Evolutionary conservation across 2,113 vertebrate genomes (phyloP).

Genomic region (Varanus komodoensis): DNA sequence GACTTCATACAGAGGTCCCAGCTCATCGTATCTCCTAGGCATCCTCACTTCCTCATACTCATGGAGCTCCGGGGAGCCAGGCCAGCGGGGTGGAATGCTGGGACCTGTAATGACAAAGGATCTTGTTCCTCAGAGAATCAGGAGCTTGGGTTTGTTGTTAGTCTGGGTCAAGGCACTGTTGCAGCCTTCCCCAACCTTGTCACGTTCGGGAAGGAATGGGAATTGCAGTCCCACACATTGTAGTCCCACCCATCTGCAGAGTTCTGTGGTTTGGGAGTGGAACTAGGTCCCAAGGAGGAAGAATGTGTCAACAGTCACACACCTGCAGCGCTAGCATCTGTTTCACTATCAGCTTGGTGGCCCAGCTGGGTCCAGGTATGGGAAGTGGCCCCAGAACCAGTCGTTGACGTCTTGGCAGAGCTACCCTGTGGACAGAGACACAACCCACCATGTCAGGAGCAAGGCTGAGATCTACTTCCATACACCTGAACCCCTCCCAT

Average conservation of each 20-base stretch:
- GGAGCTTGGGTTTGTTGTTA: background rate
- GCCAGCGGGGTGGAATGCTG: background rate
- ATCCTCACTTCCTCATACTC: conserved; percentile 74
- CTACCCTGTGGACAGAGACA: conserved; percentile 48
- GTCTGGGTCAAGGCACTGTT: background rate
- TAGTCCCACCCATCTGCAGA: too few species aligned
- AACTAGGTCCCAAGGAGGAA: background rate
- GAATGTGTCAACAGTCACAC: conserved; percentile 46
- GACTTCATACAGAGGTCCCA: conserved; percentile 31
- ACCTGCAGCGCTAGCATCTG: conserved; percentile 59
- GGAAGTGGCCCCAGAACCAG: conserved; percentile 79
- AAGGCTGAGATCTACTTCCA: background rate
- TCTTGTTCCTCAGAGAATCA: background rate
- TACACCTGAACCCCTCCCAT: background rate
- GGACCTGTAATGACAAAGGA: background rate
- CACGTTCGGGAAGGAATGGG: too few species aligned
- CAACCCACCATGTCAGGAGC: background rate
- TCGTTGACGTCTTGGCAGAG: conserved; percentile 83
- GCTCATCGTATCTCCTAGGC: conserved; percentile 54
- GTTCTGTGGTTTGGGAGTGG: too few species aligned
- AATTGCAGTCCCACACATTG: too few species aligned
- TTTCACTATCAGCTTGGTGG: conserved; percentile 53
- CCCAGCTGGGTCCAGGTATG: conserved; percentile 28
- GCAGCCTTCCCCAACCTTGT: too few species aligned
- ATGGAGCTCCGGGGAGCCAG: conserved; percentile 45